These are phyloP conservation scores for Allygus modestus DNA, from an alignment of 2,888 invertebrate species.

Conservation along the genomic window DNA sequence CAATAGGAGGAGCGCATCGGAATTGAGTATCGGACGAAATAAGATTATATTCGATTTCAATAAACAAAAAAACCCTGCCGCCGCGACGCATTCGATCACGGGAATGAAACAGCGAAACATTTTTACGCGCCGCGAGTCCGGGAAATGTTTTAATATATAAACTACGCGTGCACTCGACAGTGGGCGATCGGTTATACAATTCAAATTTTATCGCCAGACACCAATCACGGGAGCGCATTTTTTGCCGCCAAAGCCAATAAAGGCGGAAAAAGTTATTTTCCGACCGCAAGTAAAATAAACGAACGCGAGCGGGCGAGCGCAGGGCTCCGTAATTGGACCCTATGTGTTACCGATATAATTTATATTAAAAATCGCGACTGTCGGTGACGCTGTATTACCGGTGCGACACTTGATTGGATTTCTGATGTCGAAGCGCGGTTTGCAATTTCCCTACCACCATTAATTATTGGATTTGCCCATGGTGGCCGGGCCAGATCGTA, in stretches of 20 bases:
- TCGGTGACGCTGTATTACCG: conserved; percentile 58
- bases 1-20: conserved; percentile 42
- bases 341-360: conserved; percentile 62
- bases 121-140: conserved; percentile 20
- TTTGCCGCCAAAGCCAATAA: conserved; percentile 62
- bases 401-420: conserved; percentile 63
- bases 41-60: conserved; percentile 59
- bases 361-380: conserved; percentile 62
- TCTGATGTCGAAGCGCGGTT: conserved; percentile 64
- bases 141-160: conserved; percentile 59
- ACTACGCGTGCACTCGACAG: conserved; percentile 57
- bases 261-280: conserved; percentile 60
- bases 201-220: conserved; percentile 62
- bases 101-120: conserved; percentile 17
- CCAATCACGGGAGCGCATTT: conserved; percentile 61
- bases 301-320: conserved; percentile 32
- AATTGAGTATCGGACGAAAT: conserved; percentile 49
- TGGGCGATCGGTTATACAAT: conserved; percentile 61
- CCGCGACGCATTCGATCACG: conserved; percentile 20
- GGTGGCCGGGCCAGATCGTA: conserved; percentile 33
- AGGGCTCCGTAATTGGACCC: conserved; percentile 59
- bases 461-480: conserved; percentile 65
- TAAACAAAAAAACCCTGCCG: conserved; percentile 45
- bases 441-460: conserved; percentile 65
- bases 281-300: conserved; percentile 64